Base-by-base conservation (phyloP, 2,797 vertebrate species). In the Myotis myotis region DNA sequence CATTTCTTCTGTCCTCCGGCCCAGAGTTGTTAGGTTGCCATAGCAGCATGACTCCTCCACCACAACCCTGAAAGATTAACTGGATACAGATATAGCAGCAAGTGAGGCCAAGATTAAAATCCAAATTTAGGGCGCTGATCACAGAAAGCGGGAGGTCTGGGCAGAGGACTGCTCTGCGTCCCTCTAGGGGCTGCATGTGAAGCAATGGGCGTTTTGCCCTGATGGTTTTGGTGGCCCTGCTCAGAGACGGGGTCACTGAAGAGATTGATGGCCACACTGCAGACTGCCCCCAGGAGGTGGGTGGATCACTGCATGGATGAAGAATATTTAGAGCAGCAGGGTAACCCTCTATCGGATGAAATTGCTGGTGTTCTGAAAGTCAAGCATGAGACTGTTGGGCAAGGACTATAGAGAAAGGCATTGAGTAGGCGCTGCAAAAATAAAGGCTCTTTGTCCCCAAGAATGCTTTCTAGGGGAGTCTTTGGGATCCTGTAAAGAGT, bases 81-180 rank as follows among this genome's bases (percentile, higher is more conserved):
- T 97, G 88, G 95, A 95, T 97, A 96, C 96, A 87, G 96, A 97
- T 96, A 96, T 97, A 96, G 96, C 96, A 97, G 86, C 88, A 91
- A 97, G 96, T 90, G 88, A 96, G 86, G 79, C 95, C 90, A 38
- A 88, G 93, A 95, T 93, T 94, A 94, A 96, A 96, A 96, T 95
- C 96, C 94, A 96, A 93, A 96, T 97, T 95, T 96, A 97, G 94
- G 95, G 64, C 62, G 60, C 93, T 89, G 88, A 83, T 93, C 85
- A 71, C 92, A 94, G 88, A 93, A 89, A 84, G 93, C 81, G 60
- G 90, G 92, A 90, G 94, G 88, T 62, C 41, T 9, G 75, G n/a
- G 53, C 85, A 12, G 1, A 76, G 95, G 80, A 72, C 79, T 38
- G 85, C 13, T 60, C 53, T 17, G 12, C 0, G 0, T n/a, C 47